Conservation (phyloP, 37 sponge, comb jelly and placozoan species). For the Oscarella lobularis region DNA sequence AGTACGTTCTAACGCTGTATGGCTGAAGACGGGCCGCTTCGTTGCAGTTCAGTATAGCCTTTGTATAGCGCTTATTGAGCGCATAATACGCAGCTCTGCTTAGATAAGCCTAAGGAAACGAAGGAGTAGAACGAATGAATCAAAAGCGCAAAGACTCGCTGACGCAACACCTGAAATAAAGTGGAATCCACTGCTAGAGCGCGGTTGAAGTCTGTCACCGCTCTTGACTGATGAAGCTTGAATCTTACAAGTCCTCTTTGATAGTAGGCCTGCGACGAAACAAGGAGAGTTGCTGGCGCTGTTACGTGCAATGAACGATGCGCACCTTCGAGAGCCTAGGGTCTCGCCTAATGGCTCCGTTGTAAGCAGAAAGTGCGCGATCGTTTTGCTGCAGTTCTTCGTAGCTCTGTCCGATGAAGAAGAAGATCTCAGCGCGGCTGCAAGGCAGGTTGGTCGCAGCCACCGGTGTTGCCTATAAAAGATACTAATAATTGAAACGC, state of each 20-base stretch:
- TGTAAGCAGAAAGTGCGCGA: slow-evolving; percentile 42
- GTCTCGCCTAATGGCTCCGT: slow-evolving; percentile 15
- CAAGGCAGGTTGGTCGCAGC: not conserved
- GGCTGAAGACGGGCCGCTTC: slow-evolving; percentile 70
- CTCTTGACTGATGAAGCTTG: slow-evolving; percentile 19
- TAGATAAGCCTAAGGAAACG: slow-evolving; percentile 45
- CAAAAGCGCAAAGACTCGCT: not conserved
- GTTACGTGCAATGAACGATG: not conserved
- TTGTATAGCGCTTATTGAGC: slow-evolving; percentile 41
- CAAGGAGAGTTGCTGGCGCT: not conserved
- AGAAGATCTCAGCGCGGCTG: slow-evolving; percentile 27
- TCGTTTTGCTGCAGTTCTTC: slow-evolving; percentile 20
- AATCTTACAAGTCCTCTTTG: slow-evolving; percentile 58
- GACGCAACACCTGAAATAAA: slow-evolving; percentile 25
- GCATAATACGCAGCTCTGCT: slow-evolving; percentile 68
- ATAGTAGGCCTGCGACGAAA: slow-evolving; percentile 51
- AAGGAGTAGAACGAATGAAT: not conserved
- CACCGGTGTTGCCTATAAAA: not conserved
- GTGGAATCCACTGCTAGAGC: slow-evolving; percentile 63
- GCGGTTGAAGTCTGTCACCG: slow-evolving; percentile 62
- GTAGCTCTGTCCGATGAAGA: slow-evolving; percentile 49
- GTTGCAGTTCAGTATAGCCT: slow-evolving; percentile 92
- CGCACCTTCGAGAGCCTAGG: slow-evolving; percentile 39
- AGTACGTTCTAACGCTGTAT: slow-evolving; percentile 55
- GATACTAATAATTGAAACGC: not conserved